A percentile compares a stretch with the other conserved stretches of the same genome.
These are phyloP conservation scores for Cactoblastis cactorum DNA, from an alignment of 2,888 invertebrate genomes.

Conservation along the genomic window DNA sequence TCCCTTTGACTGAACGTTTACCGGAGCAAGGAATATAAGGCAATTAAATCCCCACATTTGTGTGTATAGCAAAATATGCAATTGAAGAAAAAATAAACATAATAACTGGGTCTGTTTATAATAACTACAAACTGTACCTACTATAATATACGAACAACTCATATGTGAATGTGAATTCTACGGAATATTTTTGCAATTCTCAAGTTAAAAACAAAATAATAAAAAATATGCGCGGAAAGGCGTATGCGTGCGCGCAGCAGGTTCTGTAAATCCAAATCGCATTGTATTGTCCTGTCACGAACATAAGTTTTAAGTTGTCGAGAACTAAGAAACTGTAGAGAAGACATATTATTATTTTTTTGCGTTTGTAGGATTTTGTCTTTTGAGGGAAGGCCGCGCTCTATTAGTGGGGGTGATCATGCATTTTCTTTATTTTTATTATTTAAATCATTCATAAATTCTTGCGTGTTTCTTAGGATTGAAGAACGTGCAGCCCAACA, in stretches of 20 bases:
- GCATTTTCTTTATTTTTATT: not conserved
- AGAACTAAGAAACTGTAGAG: slow-evolving; percentile 15
- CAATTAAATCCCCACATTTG: too few relatives aligned
- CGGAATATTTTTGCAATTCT: not conserved
- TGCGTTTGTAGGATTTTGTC: not conserved
- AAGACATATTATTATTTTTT: not conserved
- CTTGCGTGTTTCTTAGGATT: not conserved
- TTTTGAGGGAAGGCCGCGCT: too few relatives aligned
- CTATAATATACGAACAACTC: too few relatives aligned
- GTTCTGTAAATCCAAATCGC: slow-evolving; percentile 56
- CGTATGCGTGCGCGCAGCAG: slow-evolving; percentile 40
- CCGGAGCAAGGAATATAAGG: too few relatives aligned
- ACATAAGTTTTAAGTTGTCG: slow-evolving; percentile 40
- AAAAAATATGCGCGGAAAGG: slow-evolving; percentile 13
- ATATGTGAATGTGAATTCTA: not conserved
- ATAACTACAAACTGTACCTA: too few relatives aligned
- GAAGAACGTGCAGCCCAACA: not conserved
- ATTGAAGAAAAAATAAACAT: too few relatives aligned
- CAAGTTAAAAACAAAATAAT: slow-evolving; percentile 13
- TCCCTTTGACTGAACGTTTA: too few relatives aligned
- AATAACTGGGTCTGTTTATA: too few relatives aligned
- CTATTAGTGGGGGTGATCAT: too few relatives aligned
- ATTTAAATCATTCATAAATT: not conserved
- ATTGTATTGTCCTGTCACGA: slow-evolving; percentile 61
- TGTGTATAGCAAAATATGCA: too few relatives aligned